phyloP scores from a whole-genome alignment of 2,888 invertebrate species.

The Tanypteryx hageni region DNA sequence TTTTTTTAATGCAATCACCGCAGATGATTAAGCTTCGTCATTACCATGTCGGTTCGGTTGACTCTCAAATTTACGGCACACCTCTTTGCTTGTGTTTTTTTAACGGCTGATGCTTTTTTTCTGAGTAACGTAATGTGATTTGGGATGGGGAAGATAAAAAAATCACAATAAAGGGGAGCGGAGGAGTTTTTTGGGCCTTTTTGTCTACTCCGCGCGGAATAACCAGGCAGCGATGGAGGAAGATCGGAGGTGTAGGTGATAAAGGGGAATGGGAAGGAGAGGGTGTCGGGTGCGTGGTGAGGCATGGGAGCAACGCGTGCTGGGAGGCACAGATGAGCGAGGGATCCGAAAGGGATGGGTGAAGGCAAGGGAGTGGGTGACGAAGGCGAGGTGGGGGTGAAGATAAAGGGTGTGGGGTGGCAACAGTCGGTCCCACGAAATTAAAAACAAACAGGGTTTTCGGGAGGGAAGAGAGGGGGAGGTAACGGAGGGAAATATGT shows the following conservation, averaged over 20 bases:
- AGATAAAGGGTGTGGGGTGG: slow-evolving; percentile 50
- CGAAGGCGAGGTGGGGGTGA: not conserved
- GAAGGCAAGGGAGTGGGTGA: not conserved
- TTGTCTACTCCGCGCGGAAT: too few species aligned
- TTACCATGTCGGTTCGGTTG: too few species aligned
- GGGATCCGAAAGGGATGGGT: not conserved
- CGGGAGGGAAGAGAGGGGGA: slow-evolving; percentile 4
- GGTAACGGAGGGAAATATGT: not conserved
- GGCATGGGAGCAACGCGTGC: not conserved
- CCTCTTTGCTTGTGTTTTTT: too few species aligned
- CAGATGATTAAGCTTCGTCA: too few species aligned
- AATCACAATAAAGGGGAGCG: too few species aligned
- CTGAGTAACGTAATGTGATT: too few species aligned
- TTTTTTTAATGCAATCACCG: too few species aligned
- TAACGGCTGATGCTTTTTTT: too few species aligned
- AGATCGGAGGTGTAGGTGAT: not conserved
- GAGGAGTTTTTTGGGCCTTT: too few species aligned
- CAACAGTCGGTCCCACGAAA: slow-evolving; percentile 57
- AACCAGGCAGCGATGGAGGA: not conserved
- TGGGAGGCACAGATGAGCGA: slow-evolving; percentile 3
- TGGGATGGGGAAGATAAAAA: too few species aligned
- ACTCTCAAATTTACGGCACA: too few species aligned
- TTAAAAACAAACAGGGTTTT: slow-evolving; percentile 63
- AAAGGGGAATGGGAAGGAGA: not conserved
- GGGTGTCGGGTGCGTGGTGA: not conserved